Evolutionary conservation across 2,888 invertebrate genomes (phyloP).

Genomic region (Drosophila macrothrix): DNA sequence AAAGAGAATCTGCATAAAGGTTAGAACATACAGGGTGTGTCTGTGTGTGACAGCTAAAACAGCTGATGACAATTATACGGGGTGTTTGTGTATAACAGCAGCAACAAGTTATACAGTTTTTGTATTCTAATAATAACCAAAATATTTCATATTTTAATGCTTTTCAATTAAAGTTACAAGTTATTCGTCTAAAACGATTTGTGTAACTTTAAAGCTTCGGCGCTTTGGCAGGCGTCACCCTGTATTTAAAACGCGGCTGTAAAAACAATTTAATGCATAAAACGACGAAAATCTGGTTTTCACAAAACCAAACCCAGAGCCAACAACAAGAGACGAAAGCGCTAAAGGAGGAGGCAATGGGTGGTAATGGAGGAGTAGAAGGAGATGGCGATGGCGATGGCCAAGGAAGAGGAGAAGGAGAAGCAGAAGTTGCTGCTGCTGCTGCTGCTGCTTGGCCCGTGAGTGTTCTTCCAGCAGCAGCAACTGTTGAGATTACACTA

Average conservation of each 20-base stretch:
- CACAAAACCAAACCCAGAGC: slow-evolving; percentile 74
- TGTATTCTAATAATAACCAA: not conserved
- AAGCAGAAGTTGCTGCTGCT: slow-evolving; percentile 52
- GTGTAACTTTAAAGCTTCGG: not conserved
- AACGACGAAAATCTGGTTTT: slow-evolving; percentile 83
- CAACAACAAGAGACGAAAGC: slow-evolving; percentile 72
- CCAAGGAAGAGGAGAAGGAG: slow-evolving; percentile 31
- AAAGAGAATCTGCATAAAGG: not conserved
- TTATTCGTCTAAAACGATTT: not conserved
- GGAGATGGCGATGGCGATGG: slow-evolving; percentile 10
- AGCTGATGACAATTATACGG: not conserved
- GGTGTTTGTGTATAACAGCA: not conserved
- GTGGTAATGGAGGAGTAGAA: slow-evolving; percentile 31
- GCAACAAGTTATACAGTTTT: not conserved
- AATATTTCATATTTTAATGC: not conserved
- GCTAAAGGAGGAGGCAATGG: slow-evolving; percentile 55
- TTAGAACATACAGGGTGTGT: slow-evolving; percentile 24
- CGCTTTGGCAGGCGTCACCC: slow-evolving; percentile 38
- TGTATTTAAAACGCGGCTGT: slow-evolving; percentile 78
- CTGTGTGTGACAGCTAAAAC: not conserved
- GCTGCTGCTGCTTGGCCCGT: slow-evolving; percentile 5
- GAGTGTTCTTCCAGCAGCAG: slow-evolving; percentile 22
- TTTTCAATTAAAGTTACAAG: not conserved
- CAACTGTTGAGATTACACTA: slow-evolving; percentile 78
- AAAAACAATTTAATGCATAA: slow-evolving; percentile 83